Base-by-base conservation (phyloP, 1,140 invertebrate genomes). In the Cyphomyrmex costatus region DNA sequence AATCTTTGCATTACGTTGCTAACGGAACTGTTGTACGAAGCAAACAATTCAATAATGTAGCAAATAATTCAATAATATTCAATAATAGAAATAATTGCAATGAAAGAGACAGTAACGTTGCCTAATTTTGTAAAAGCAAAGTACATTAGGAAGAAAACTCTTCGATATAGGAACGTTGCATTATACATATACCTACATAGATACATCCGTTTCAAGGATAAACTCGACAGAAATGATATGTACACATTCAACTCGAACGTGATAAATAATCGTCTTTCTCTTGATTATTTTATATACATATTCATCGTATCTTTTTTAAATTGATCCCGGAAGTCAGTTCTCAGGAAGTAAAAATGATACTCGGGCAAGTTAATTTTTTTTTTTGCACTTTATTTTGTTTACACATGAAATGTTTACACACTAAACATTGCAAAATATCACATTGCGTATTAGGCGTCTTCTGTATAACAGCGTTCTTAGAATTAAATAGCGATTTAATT, bases 361-460 rank as follows among this genome's bases (percentile, higher is more conserved):
- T 73, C 14, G 68, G 19, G 2, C 24, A 83, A 73, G 5, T 33
- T 46, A 71, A 70, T 82, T 60, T 70, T 58, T 60, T 83, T 12
- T 70, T 46, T 65, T 66, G 0, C 8, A 56, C 33, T 82, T 74
- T 60, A 73, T 60, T 74, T 83, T 83, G 53, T 73, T 60, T 83
- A 83, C 68, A 83, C 56, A 56, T 46, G 21, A 83, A 83, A 83
- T 73, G 68, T 83, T 83, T 83, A 71, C 51, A 58, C 24, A 61
- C 61, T 61, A 83, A 83, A 83, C 36, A 83, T 83, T 87, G 86
- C 87, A 74, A 82, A 91, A 70, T 86, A 89, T 90, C 85, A 91
- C 80, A 87, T 91, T 86, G 86, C 78, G 65, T 87, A 76, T 83
- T 88, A 89, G 89, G 85, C 79, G 84, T 88, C 83, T 84, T 86